These are phyloP conservation scores for Drosophila demipolita DNA, from an alignment of 2,888 invertebrate species.

Conservation along the genomic window DNA sequence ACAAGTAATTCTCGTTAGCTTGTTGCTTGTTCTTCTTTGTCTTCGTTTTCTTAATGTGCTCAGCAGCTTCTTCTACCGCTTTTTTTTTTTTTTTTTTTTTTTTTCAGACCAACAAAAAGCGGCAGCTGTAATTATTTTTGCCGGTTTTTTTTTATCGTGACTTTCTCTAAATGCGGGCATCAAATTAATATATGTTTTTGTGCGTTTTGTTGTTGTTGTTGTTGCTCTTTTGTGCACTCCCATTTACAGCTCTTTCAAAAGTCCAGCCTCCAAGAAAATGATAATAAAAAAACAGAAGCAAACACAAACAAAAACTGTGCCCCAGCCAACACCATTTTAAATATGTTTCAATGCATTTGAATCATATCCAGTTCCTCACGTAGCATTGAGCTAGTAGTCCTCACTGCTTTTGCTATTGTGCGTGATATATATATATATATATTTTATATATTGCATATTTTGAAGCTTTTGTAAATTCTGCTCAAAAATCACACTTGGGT, in stretches of 20 bases:
- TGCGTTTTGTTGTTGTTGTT: conserved; percentile 19
- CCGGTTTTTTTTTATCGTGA: conserved; percentile 50
- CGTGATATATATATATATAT: conserved; percentile 57
- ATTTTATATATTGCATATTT: background rate
- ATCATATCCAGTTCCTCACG: conserved; percentile 49
- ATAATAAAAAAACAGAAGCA: background rate
- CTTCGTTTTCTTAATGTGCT: background rate
- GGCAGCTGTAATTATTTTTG: conserved; percentile 65
- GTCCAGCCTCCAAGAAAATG: conserved; percentile 50
- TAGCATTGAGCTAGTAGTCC: conserved; percentile 48
- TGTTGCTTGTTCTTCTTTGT: conserved; percentile 46
- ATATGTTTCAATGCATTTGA: conserved; percentile 21
- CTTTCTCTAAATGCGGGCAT: conserved; percentile 53
- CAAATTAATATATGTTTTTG: conserved; percentile 49
- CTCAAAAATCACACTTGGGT: background rate
- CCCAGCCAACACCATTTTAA: conserved; percentile 24
- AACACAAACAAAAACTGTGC: conserved; percentile 17
- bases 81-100: conserved; percentile 8
- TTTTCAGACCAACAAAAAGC: conserved; percentile 13
- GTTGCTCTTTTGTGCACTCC: conserved; percentile 2
- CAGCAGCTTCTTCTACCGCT: background rate
- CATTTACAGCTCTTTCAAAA: conserved; percentile 19
- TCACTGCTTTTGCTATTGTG: conserved; percentile 40
- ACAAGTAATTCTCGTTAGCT: conserved; percentile 45
- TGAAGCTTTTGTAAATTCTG: background rate